Conservation (phyloP, 1,140 invertebrate species). For the Lerema accius region DNA sequence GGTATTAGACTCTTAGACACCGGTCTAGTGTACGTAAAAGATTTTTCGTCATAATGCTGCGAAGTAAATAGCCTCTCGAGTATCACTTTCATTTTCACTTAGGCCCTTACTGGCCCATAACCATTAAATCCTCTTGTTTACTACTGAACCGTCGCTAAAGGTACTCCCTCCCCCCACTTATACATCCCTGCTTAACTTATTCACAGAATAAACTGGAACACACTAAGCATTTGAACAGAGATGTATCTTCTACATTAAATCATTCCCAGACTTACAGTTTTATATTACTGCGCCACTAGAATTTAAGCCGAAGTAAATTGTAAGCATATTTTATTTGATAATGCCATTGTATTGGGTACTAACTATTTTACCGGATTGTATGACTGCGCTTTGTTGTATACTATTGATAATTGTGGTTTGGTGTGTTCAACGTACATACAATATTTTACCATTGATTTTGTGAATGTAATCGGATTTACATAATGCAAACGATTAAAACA, state of each 20-base stretch:
- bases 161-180: slow-evolving; percentile 31
- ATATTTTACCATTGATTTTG: too few relatives aligned
- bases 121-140: slow-evolving; percentile 73
- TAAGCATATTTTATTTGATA: too few relatives aligned
- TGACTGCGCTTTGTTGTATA: too few relatives aligned
- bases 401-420: too few relatives aligned
- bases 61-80: slow-evolving; percentile 59
- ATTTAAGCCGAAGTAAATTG: slow-evolving; percentile 22
- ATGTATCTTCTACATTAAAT: slow-evolving; percentile 42
- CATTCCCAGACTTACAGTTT: slow-evolving; percentile 49
- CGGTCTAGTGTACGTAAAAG: slow-evolving; percentile 39
- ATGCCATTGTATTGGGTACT: too few relatives aligned
- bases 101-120: slow-evolving; percentile 64
- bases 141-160: slow-evolving; percentile 48
- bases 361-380: too few relatives aligned
- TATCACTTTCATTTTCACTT: slow-evolving; percentile 77
- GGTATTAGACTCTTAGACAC: not conserved
- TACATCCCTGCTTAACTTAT: slow-evolving; percentile 54
- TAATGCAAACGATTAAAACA: too few relatives aligned
- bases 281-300: slow-evolving; percentile 40
- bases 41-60: slow-evolving; percentile 58
- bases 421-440: too few relatives aligned
- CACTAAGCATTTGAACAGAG: slow-evolving; percentile 57
- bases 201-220: slow-evolving; percentile 54
- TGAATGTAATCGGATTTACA: too few relatives aligned